Evolutionary conservation across 37 sponge, comb jelly and placozoan genomes (phyloP), one percentile per base, ranked within the genome.

Genomic region (Dysidea cf. avara): DNA sequence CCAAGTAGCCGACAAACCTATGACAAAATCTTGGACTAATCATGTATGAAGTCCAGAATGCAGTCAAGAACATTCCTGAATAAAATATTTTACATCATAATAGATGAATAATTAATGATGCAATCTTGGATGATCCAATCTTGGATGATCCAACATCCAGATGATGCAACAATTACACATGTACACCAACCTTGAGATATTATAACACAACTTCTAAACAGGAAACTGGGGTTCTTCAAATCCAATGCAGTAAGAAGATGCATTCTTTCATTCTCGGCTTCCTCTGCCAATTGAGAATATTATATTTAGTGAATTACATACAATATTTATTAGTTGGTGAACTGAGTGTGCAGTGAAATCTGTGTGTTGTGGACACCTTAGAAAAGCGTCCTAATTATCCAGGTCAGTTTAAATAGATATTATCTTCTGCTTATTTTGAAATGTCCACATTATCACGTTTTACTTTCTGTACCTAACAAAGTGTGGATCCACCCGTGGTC

Each of bases 401-500:
- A n/a, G n/a, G n/a, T n/a, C n/a, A n/a, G n/a, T n/a, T n/a, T n/a
- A n/a, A n/a, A n/a, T n/a, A n/a, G n/a, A n/a, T n/a, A n/a, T n/a
- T n/a, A n/a, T n/a, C n/a, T n/a, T n/a, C n/a, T n/a, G n/a, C n/a
- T n/a, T n/a, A n/a, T n/a, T n/a, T n/a, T n/a, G n/a, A n/a, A n/a
- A n/a, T n/a, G n/a, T n/a, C n/a, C n/a, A n/a, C n/a, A n/a, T n/a
- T n/a, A n/a, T n/a, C n/a, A n/a, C n/a, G n/a, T n/a, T n/a, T 43
- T 43, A 53, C 7, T 24, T 11, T 35, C 3, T 68, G 17, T n/a
- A 85, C 86, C 86, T 2, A 94, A 77, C 29, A 94, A 69, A 0
- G 95, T 94, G 77, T 94, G 95, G 21, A 94, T 94, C 95, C 95
- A 94, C 28, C 95, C 95, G 60, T 90, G 70, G 72, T 94, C 95